Conservation (phyloP, 1,140 invertebrate genomes). For the Spodoptera frugiperda region DNA sequence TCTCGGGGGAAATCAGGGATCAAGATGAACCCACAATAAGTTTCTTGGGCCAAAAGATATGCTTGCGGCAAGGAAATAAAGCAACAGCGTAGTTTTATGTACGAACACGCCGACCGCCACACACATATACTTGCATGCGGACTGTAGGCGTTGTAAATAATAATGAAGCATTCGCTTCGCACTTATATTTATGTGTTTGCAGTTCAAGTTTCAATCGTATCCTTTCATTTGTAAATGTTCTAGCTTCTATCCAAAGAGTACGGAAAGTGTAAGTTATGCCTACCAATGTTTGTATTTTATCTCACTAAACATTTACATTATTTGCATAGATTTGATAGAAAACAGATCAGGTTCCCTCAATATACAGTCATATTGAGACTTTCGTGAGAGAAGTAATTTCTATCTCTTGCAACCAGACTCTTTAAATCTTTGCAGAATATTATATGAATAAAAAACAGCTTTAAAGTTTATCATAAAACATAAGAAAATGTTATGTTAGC, state of each 20-base stretch:
- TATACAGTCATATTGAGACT: no score
- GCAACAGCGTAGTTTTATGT: conserved; percentile 24
- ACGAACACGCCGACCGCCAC: not conserved
- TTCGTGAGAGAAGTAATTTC: no score
- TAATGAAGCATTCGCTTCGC: not conserved
- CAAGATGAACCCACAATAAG: conserved; percentile 49
- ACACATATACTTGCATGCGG: not conserved
- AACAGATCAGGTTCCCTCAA: no score
- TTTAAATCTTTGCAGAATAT: no score
- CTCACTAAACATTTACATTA: no score
- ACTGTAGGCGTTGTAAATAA: not conserved
- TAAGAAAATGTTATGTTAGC: not conserved
- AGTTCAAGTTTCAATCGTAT: no score
- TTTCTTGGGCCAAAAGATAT: conserved; percentile 42
- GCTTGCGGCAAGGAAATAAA: conserved; percentile 46
- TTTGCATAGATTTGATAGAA: not conserved
- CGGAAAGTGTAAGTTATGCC: no score
- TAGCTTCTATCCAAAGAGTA: no score
- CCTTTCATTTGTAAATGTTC: no score
- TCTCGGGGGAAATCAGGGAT: conserved; percentile 51
- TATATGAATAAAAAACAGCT: not conserved
- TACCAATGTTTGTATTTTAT: not conserved
- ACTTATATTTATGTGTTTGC: no score
- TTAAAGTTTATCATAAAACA: not conserved
- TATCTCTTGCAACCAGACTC: no score